Percentiles rank a stretch among this genome's conserved stretches.
These are phyloP conservation scores for Thecocarcelia acutangulata DNA, from an alignment of 2,888 invertebrate species.

Conservation along the genomic window DNA sequence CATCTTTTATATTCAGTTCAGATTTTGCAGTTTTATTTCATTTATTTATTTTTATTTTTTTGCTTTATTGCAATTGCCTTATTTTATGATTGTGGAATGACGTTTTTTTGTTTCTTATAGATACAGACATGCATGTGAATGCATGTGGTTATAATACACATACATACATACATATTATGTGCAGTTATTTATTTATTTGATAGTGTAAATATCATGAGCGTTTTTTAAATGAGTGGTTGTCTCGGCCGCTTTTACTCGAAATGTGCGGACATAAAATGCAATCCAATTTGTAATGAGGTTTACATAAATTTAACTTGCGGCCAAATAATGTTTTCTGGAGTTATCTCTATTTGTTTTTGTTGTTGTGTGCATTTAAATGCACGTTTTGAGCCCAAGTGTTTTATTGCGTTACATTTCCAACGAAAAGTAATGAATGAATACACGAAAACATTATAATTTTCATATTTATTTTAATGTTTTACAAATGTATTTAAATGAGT, in stretches of 20 bases:
- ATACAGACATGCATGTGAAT: no score
- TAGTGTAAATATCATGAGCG: constrained; percentile 19
- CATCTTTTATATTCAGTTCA: constrained; percentile 49
- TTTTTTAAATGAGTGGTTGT: constrained; percentile 59
- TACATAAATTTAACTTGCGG: constrained; percentile 71
- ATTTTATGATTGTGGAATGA: constrained; percentile 18
- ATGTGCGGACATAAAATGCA: constrained; percentile 71
- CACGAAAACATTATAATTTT: constrained; percentile 39
- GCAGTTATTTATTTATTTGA: constrained; percentile 18
- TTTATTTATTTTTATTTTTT: constrained; percentile 22
- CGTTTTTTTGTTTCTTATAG: neutral
- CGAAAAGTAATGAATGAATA: constrained; percentile 29
- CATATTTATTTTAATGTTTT: constrained; percentile 31
- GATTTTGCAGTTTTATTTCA: constrained; percentile 15
- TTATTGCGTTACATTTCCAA: constrained; percentile 4
- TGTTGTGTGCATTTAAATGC: neutral
- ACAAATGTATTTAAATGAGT: constrained; percentile 47
- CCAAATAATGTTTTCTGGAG: constrained; percentile 58
- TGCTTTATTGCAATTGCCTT: constrained; percentile 40
- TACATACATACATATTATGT: constrained; percentile 4
- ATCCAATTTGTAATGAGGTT: constrained; percentile 72
- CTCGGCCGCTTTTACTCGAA: constrained; percentile 52
- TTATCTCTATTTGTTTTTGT: constrained; percentile 18
- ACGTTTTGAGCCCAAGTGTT: neutral
- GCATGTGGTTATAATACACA: neutral